Evolutionary conservation across 2,113 vertebrate species (phyloP).

Genomic region (Chrysochloris asiatica): DNA sequence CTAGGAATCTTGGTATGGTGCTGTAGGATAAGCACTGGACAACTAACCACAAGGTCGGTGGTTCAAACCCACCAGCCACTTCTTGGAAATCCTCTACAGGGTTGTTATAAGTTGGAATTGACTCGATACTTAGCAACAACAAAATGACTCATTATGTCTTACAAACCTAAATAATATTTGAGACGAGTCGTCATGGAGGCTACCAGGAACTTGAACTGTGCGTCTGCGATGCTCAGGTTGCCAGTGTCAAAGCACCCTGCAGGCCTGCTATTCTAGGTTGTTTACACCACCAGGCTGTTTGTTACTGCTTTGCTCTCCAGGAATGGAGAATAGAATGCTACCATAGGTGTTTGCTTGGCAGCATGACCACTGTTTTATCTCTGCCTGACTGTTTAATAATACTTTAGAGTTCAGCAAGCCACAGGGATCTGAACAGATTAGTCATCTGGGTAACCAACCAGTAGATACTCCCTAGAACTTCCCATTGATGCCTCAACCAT

Average conservation of each 20-base stretch:
- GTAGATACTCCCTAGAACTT: not conserved
- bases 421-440: not conserved
- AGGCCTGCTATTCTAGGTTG: not conserved
- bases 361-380: not conserved
- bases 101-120: too few relatives aligned
- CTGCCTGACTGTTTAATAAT: not conserved
- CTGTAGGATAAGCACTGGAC: too few relatives aligned
- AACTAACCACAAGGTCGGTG: too few relatives aligned
- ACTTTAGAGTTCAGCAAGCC: not conserved
- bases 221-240: too few relatives aligned
- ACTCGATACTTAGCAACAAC: too few relatives aligned
- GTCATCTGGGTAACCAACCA: not conserved
- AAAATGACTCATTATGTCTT: not conserved
- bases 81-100: too few relatives aligned
- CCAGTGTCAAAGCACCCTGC: not conserved
- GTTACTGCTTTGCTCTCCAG: not conserved
- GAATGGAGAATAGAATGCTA: not conserved
- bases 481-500: not conserved
- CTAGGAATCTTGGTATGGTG: too few relatives aligned
- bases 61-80: too few relatives aligned
- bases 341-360: not conserved
- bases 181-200: not conserved
- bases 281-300: not conserved
- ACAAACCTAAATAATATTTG: not conserved
- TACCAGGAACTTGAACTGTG: not conserved